Evolutionary conservation across 2,797 vertebrate species (phyloP).

Genomic region (Mus minutoides): DNA sequence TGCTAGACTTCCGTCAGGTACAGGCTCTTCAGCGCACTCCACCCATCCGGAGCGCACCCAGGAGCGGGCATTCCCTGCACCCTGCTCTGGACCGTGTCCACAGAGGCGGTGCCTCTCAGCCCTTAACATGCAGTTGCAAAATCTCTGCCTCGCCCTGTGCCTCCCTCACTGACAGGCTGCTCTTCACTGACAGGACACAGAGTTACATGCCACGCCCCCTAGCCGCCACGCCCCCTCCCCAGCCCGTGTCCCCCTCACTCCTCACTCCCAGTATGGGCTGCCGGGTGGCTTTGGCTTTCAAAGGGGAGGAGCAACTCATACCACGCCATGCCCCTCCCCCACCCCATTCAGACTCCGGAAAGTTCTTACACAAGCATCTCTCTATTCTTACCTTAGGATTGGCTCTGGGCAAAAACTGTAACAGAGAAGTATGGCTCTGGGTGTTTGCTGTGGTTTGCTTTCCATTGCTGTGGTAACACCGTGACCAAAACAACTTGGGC

Average conservation of each 20-base stretch:
- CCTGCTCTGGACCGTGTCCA: not conserved
- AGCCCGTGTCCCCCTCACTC: fast-evolving
- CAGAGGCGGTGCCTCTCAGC: not conserved
- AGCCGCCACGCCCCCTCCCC: not conserved
- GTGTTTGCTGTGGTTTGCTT: not conserved
- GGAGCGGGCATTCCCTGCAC: not conserved
- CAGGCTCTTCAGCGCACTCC: not conserved
- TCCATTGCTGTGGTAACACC: too few species aligned
- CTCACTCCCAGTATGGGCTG: not conserved
- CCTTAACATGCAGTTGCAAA: conserved; percentile 28
- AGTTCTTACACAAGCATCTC: not conserved
- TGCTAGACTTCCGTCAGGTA: not conserved
- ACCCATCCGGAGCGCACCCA: not conserved
- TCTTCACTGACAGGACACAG: not conserved
- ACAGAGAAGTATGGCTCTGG: not conserved
- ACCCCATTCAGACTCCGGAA: not conserved
- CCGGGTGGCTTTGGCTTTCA: not conserved
- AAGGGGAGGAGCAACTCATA: not conserved
- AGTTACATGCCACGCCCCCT: not conserved
- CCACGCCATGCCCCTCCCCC: not conserved
- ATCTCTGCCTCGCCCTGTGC: not conserved
- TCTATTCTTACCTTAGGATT: not conserved
- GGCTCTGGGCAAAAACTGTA: not conserved
- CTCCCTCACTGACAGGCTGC: not conserved
- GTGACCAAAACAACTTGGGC: not conserved